Evolutionary conservation across 2,113 vertebrate species (phyloP).

Genomic region (Emydura subglobosa): DNA sequence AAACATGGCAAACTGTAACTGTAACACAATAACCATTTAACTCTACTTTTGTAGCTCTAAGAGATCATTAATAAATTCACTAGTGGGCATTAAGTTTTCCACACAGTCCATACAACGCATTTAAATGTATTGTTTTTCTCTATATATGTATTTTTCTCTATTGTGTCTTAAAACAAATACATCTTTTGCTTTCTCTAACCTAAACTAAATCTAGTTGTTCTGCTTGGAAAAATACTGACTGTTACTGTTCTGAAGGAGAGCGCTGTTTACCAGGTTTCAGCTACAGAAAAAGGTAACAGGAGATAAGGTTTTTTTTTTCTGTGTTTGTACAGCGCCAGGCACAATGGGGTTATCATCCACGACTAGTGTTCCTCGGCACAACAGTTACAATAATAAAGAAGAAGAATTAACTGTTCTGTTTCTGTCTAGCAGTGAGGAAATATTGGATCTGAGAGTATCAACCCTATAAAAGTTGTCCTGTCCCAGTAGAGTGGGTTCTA

Average conservation of each 20-base stretch:
- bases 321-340: not conserved
- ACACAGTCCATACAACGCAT: not conserved
- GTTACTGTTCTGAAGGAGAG: not conserved
- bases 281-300: constrained; percentile 40
- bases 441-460: not conserved
- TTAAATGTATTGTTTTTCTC: constrained; percentile 26
- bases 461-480: constrained; percentile 45
- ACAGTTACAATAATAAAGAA: not conserved
- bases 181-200: constrained; percentile 56
- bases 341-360: not conserved
- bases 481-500: constrained; percentile 56
- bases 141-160: constrained; percentile 19
- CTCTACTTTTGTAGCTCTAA: constrained; percentile 39
- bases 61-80: constrained; percentile 32
- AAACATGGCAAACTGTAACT: constrained; percentile 11
- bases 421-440: constrained; percentile 28
- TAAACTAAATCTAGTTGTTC: constrained; percentile 38
- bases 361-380: not conserved
- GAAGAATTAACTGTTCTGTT: not conserved
- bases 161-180: not conserved
- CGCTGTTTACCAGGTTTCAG: constrained; percentile 15
- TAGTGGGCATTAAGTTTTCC: not conserved
- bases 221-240: not conserved
- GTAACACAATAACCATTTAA: constrained; percentile 49
- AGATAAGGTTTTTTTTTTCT: not conserved